Base-by-base conservation (phyloP, 2,888 invertebrate species). In the Hololepta plana region DNA sequence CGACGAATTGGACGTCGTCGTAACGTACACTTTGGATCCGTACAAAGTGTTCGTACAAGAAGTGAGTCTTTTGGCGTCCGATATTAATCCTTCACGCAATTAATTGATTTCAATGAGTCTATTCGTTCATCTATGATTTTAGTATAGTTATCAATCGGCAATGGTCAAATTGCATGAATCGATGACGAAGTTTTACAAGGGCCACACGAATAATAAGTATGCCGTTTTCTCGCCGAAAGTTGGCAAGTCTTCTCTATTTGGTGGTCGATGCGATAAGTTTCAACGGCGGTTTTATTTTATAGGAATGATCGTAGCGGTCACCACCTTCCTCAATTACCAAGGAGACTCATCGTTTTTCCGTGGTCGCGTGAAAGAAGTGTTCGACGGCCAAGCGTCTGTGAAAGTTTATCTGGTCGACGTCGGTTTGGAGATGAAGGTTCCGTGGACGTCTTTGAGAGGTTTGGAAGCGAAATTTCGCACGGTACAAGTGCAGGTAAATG, bases 11-110 rank as follows among this genome's bases (percentile, higher is more conserved):
- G 47, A 60, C 8, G 67, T 72, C 0, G 47, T 56, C 29, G 51
- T 79, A 21, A 60, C 64, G 0, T 59, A 67, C 34, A 53, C 75
- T 2, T 55, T 65, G 12, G 66, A 65, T 43, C 79, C 77, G 0
- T 58, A 65, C 38, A 57, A 62, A 31, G 72, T 84, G 44, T 79
- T 60, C 44, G 63, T 75, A 1, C 63, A 71, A 43, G 53, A 40
- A 59, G 70, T 70, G 50, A 49, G 52, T 38, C 15, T 20, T 20
- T 9, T 3, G 12, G 15, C 12, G 20, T 1, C 8, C 16, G 15
- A 21, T 32, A 14, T 21, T 4, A 3, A 15, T 12, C n/a, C n/a
- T 12, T 4, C 11, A 23, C 6, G 13, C 6, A 6, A 24, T 4
- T 24, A 13, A 14, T 10, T 4, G 14, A n/a, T 11, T 24, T 11